Evolutionary conservation across 2,888 invertebrate genomes (phyloP), one percentile per base, ranked within the genome.

Genomic region (Phalera bucephala): DNA sequence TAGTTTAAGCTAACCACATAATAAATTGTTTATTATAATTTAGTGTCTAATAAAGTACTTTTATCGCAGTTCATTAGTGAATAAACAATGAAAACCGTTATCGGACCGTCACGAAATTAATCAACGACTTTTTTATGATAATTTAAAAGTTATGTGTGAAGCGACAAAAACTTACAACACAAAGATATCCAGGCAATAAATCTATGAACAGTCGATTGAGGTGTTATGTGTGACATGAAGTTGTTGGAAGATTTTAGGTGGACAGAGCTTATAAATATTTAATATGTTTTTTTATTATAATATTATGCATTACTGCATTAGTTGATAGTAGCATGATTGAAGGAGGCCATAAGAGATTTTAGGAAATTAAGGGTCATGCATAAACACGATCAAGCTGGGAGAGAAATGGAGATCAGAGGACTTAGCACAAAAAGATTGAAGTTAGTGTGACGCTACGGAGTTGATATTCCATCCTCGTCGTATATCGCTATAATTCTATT

Each of bases 161-260:
- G 26, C 25, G 42, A 38, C 37, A 23, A 31, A 36, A 44, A 43
- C 32, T 31, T 29, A 48, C 34, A 36, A 44, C 17, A 17, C 29
- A 23, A 34, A 40, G 37, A 31, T 33, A 54, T 52, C 53, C 52
- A 30, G 36, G 45, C 36, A 52, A 52, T 61, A 52, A 52, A 54
- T 58, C 48, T 59, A 43, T 43, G 52, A 48, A 57, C 51, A 55
- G 42, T 19, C 36, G 39, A 59, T 57, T 59, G 55, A 60, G 57
- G 60, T 55, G 52, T 60, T 50, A 52, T 51, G 49, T 40, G 40
- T 38, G 43, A 50, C 33, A 40, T 50, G 56, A 55, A 54, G 40
- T 37, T 31, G 31, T 39, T 39, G 13, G 14, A 31, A 15, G 20
- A 30, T 29, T 9, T 2, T 17, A 42, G 42, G 31, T 41, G 33